Evolutionary conservation across 2,113 vertebrate genomes (phyloP), one percentile per base, ranked within the genome.

Genomic region (Chinchilla lanigera): DNA sequence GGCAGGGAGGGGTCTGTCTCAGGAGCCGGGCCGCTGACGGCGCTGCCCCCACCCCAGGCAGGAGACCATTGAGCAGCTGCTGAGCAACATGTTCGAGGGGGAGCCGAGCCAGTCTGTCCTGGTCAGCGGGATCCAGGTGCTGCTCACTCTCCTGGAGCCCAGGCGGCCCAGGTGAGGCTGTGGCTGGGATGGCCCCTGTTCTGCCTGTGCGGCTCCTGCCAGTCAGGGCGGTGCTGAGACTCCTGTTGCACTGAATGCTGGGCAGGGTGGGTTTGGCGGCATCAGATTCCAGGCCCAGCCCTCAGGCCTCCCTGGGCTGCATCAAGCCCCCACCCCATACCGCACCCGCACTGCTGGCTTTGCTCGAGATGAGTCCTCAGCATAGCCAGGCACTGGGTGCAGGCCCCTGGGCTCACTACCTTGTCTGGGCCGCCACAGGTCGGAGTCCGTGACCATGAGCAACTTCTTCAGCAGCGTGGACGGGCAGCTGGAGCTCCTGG

Each of bases 1-100:
- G 50, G 20, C 6, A 0, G 83, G 65, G 61, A 0, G 54, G 82
- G 82, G 12, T 38, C n/a, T 0, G 1, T 41, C 30, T 10, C 0
- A 3, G 86, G 50, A 26, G 14, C 19, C 69, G 11, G 16, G 10
- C 33, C 19, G 44, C 77, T 60, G 38, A 16, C 24, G 20, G n/a
- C 5, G 22, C 5, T 69, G 81, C 16, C 60, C 24, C 41, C 33
- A 13, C 47, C 47, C 5, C 82, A 99, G 98, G 97, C 98, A 99
- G 97, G 98, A 99, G 95, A 98, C 98, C 0, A 96, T 99, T 0
- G 98, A 98, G 96, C 98, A 98, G 90, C 98, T 99, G 20, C 96
- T 99, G 63, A 97, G 97, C 90, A 99, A 99, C 97, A 98, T 99
- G 98, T 97, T 99, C 65, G 98, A 98, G 73, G 98, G 97, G 7